Evolutionary conservation across 1,140 invertebrate genomes (phyloP).

Genomic region (Drosophila tropicalis): DNA sequence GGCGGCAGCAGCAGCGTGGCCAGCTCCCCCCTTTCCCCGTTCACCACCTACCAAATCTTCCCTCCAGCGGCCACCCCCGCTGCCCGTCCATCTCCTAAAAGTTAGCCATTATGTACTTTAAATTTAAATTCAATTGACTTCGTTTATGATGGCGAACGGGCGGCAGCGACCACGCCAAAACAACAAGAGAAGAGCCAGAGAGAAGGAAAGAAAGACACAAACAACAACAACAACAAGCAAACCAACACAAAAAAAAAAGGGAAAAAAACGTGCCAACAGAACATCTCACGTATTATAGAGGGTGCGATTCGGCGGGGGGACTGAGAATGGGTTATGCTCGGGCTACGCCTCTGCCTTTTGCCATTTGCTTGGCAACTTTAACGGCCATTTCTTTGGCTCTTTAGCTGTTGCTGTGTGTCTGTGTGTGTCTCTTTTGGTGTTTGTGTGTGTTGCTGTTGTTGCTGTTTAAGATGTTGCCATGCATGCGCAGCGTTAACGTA

Average conservation of each 20-base stretch:
- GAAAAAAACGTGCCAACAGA: constrained; percentile 52
- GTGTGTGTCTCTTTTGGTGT: neutral
- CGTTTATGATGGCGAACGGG: constrained; percentile 80
- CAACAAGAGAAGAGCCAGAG: constrained; percentile 48
- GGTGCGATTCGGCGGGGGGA: constrained; percentile 27
- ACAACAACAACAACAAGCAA: constrained; percentile 32
- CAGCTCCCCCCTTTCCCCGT: constrained; percentile 21
- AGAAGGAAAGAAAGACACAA: constrained; percentile 31
- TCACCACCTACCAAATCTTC: neutral
- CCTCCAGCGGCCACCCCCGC: neutral
- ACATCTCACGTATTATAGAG: constrained; percentile 48
- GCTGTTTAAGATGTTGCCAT: constrained; percentile 56
- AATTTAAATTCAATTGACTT: constrained; percentile 82
- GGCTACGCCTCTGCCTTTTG: constrained; percentile 74
- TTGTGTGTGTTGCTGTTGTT: constrained; percentile 33
- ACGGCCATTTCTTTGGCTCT: constrained; percentile 71
- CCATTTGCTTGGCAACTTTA: constrained; percentile 78
- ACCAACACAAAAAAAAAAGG: constrained; percentile 28
- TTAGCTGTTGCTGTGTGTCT: constrained; percentile 29
- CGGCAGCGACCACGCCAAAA: constrained; percentile 75
- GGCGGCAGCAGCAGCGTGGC: constrained; percentile 53
- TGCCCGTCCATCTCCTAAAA: constrained; percentile 36
- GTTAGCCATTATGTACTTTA: constrained; percentile 80
- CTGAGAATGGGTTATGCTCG: constrained; percentile 24
- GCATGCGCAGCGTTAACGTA: constrained; percentile 60